Evolutionary conservation across 2,797 vertebrate species (phyloP).

Genomic region (Sebastes flavidus): DNA sequence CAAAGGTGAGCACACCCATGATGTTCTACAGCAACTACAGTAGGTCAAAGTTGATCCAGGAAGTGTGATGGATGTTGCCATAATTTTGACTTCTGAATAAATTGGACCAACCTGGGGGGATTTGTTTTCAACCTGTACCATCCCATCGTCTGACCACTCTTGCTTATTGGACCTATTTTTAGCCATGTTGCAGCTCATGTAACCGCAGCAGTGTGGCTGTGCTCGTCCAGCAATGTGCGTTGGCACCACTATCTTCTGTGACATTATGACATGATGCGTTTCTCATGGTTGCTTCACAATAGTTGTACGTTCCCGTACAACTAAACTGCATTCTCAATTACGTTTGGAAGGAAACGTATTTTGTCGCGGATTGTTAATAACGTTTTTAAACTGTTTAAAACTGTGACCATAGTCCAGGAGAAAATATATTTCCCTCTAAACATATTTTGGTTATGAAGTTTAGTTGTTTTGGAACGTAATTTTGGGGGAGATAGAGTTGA

Average conservation of each 20-base stretch:
- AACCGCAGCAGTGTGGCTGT: no score
- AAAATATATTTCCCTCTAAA: no score
- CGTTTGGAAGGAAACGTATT: no score
- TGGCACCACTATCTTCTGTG: neutral
- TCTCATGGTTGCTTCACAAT: neutral
- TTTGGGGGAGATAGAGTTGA: no score
- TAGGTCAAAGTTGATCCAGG: neutral
- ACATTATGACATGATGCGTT: neutral
- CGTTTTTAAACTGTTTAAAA: no score
- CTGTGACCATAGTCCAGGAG: no score
- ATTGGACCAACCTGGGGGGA: neutral
- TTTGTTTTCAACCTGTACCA: neutral
- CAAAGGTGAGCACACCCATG: neutral
- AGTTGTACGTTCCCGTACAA: no score
- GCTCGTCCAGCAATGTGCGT: neutral
- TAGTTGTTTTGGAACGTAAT: no score
- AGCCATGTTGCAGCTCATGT: neutral
- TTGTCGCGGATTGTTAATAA: no score
- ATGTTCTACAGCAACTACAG: neutral
- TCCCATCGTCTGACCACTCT: neutral
- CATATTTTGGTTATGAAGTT: no score
- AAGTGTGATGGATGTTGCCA: neutral
- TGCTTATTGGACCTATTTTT: neutral
- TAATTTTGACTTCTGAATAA: neutral
- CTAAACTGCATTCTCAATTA: no score